Percentiles rank a stretch among this genome's conserved stretches.
These are phyloP conservation scores for Calliopsis andreniformis DNA, from an alignment of 1,140 invertebrate genomes.

Conservation along the genomic window DNA sequence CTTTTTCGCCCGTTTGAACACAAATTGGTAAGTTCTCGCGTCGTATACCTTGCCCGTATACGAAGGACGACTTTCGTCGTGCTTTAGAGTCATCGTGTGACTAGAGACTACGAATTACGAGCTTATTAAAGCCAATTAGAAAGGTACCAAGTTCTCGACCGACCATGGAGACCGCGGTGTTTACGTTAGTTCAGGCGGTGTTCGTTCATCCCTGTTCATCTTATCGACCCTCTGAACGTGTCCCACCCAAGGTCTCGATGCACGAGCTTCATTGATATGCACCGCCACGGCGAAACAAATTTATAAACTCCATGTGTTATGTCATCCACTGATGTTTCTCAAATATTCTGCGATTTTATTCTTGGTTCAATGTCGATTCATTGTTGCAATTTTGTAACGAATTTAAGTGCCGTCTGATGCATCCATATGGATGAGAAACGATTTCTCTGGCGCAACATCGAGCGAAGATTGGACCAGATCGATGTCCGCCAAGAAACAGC, in stretches of 20 bases:
- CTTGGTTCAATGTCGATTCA: too few species aligned
- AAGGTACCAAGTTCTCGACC: conserved; percentile 74
- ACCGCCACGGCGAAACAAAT: too few species aligned
- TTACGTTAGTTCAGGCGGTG: conserved; percentile 52
- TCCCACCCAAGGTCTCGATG: neutral
- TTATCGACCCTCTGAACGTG: too few species aligned
- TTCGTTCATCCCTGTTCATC: neutral
- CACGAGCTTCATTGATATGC: neutral
- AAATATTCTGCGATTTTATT: too few species aligned
- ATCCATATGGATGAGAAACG: neutral
- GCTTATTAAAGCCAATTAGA: conserved; percentile 75
- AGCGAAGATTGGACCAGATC: neutral
- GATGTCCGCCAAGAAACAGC: neutral
- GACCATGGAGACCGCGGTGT: conserved; percentile 48
- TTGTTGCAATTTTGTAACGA: too few species aligned
- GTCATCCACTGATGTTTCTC: too few species aligned
- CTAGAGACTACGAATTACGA: conserved; percentile 72
- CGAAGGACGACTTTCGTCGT: conserved; percentile 35
- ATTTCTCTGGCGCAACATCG: neutral
- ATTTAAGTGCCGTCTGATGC: too few species aligned
- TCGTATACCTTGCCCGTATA: conserved; percentile 65
- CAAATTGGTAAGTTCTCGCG: conserved; percentile 56
- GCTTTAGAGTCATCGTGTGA: conserved; percentile 75
- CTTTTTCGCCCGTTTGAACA: conserved; percentile 55
- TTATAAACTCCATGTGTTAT: too few species aligned